A percentile compares a stretch with the other conserved stretches of the same genome.
Conservation (phyloP, 92 coral and sea anemone species). For the Actinernus sp. region DNA sequence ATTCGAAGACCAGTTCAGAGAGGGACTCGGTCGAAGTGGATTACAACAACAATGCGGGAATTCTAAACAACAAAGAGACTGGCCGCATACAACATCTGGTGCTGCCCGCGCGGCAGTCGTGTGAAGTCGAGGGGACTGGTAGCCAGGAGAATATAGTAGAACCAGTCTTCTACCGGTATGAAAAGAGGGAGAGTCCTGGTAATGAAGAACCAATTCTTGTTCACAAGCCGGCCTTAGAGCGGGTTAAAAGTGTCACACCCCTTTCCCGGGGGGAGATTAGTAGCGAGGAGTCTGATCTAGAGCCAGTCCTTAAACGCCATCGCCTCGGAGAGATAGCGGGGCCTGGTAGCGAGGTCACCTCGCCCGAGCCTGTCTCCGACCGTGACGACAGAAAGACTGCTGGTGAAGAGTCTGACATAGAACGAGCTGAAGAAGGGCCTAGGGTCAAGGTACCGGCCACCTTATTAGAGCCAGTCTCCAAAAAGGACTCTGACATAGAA, state of each 20-base stretch:
- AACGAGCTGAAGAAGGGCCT: background rate
- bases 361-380: no score
- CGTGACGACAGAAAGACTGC: background rate
- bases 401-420: background rate
- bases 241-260: background rate
- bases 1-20: conserved; percentile 50
- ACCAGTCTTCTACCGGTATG: conserved; percentile 47
- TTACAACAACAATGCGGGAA: conserved; percentile 87
- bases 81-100: conserved; percentile 82
- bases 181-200: background rate
- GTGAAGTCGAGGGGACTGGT: conserved; percentile 76
- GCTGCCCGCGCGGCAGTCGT: conserved; percentile 84
- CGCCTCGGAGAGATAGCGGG: background rate
- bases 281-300: background rate
- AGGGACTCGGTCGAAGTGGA: conserved; percentile 56
- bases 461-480: no score
- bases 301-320: background rate
- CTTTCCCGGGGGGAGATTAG: background rate
- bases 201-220: background rate
- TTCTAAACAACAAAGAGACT: conserved; percentile 79
- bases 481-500: no score
- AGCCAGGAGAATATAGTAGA: conserved; percentile 23
- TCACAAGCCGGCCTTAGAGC: background rate
- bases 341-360: no score
- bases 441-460: background rate